Evolutionary conservation across 2,888 invertebrate species (phyloP).

Genomic region (Tachystola acroxantha): DNA sequence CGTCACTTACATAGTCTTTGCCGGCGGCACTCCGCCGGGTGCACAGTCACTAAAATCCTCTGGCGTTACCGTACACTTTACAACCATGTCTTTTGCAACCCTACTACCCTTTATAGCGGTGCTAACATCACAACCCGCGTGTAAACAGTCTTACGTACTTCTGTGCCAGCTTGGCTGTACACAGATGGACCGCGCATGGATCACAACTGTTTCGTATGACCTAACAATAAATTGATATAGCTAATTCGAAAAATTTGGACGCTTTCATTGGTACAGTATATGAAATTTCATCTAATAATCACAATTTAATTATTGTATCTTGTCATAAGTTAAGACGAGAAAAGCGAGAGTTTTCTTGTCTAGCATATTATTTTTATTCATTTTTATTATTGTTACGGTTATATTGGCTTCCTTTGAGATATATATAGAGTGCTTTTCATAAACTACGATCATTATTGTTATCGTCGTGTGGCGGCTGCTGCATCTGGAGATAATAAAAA

Average conservation of each 20-base stretch:
- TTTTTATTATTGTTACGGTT: conserved; percentile 23
- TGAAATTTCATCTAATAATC: conserved; percentile 47
- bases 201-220: conserved; percentile 21
- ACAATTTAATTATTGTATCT: conserved; percentile 69
- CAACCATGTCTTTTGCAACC: conserved; percentile 7
- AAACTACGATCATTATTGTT: conserved; percentile 2
- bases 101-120: conserved; percentile 6
- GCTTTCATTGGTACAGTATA: conserved; percentile 63
- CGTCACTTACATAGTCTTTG: conserved; percentile 26
- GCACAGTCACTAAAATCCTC: conserved; percentile 22
- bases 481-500: conserved; percentile 11
- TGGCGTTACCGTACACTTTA: conserved; percentile 3
- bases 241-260: conserved; percentile 66
- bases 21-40: conserved; percentile 12
- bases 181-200: conserved; percentile 17
- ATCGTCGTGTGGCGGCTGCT: conserved; percentile 7
- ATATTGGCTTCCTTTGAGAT: conserved; percentile 13
- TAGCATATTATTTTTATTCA: conserved; percentile 9
- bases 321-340: conserved; percentile 48
- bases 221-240: conserved; percentile 25
- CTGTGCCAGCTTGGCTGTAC: conserved; percentile 13
- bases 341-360: conserved; percentile 19
- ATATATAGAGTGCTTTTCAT: conserved; percentile 7
- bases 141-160: conserved; percentile 11
- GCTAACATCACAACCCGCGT: conserved; percentile 14